Percentiles rank a stretch among this genome's conserved stretches.
phyloP scores from a whole-genome alignment of 2,797 vertebrate species.

The Danio tinwini region DNA sequence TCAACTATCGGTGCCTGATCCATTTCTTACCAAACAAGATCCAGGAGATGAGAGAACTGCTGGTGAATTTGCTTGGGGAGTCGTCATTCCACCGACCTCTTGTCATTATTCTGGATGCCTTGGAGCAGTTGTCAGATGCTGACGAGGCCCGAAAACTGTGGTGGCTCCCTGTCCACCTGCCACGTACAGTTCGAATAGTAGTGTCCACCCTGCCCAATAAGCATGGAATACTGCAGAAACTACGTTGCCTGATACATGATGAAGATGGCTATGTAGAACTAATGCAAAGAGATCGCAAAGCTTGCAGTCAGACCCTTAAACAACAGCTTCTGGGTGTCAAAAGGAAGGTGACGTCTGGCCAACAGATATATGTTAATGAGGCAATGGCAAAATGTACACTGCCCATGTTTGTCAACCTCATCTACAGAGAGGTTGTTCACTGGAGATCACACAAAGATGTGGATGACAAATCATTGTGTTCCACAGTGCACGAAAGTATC shows the following conservation, averaged over 20 bases:
- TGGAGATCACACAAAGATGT: constrained; percentile 99
- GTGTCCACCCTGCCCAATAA: constrained; percentile 98
- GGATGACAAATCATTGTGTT: constrained; percentile 91
- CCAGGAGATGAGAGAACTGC: constrained; percentile 92
- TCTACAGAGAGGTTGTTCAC: constrained; percentile 93
- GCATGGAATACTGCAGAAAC: constrained; percentile 95
- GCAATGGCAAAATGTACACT: constrained; percentile 96
- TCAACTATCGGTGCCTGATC: constrained; percentile 94
- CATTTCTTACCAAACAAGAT: constrained; percentile 97
- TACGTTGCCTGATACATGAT: constrained; percentile 91
- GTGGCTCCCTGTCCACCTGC: constrained; percentile 96
- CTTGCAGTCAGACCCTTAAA: constrained; percentile 98
- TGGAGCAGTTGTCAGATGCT: constrained; percentile 93
- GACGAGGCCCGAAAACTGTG: constrained; percentile 96
- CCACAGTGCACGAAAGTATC: constrained; percentile 97
- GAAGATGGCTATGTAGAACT: constrained; percentile 93
- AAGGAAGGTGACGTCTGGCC: constrained; percentile 97
- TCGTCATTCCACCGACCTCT: constrained; percentile 92
- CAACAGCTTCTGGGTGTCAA: constrained; percentile 93
- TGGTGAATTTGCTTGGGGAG: constrained; percentile 94
- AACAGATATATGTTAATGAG: constrained; percentile 99
- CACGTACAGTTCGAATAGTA: constrained; percentile 92
- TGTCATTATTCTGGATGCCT: constrained; percentile 92
- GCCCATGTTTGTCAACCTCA: constrained; percentile 98
- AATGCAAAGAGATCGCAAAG: constrained; percentile 90